Evolutionary conservation across 1,140 invertebrate genomes (phyloP).

Genomic region (Chrysopa pallens): DNA sequence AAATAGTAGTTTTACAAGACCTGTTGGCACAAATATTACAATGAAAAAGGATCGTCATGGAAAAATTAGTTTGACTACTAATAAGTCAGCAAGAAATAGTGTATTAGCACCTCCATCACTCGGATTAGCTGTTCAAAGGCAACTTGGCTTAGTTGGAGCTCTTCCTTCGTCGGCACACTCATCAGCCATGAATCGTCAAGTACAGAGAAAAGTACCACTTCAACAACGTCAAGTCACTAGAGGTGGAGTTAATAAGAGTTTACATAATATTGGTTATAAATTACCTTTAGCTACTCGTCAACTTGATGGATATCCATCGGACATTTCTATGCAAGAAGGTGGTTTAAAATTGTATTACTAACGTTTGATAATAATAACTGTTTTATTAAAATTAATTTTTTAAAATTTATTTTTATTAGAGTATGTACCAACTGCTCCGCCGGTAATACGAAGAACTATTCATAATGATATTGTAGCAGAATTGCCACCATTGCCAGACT

Average conservation of each 20-base stretch:
- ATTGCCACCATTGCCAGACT: not conserved
- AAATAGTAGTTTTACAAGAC: not conserved
- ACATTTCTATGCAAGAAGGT: not conserved
- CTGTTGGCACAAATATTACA: slow-evolving; percentile 22
- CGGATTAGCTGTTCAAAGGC: slow-evolving; percentile 16
- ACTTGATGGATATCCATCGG: not conserved
- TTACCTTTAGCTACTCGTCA: not conserved
- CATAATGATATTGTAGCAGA: slow-evolving; percentile 1
- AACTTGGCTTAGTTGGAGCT: slow-evolving; percentile 14
- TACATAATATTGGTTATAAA: not conserved
- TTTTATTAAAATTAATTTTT: not conserved
- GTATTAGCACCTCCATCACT: slow-evolving; percentile 10
- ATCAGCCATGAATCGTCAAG: slow-evolving; percentile 4
- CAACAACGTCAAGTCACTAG: not conserved
- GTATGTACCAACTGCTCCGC: not conserved
- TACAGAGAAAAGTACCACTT: slow-evolving; percentile 1
- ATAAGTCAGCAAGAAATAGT: slow-evolving; percentile 18
- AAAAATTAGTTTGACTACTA: slow-evolving; percentile 28
- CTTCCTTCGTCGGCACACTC: slow-evolving; percentile 5
- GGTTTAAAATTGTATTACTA: too few relatives aligned
- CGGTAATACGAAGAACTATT: slow-evolving; percentile 2
- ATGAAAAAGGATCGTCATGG: slow-evolving; percentile 30
- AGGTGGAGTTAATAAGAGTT: too few relatives aligned
- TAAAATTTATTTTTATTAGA: not conserved
- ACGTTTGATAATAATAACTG: not conserved